phyloP scores from a whole-genome alignment of 1,140 invertebrate genomes.

The Solen grandis region DNA sequence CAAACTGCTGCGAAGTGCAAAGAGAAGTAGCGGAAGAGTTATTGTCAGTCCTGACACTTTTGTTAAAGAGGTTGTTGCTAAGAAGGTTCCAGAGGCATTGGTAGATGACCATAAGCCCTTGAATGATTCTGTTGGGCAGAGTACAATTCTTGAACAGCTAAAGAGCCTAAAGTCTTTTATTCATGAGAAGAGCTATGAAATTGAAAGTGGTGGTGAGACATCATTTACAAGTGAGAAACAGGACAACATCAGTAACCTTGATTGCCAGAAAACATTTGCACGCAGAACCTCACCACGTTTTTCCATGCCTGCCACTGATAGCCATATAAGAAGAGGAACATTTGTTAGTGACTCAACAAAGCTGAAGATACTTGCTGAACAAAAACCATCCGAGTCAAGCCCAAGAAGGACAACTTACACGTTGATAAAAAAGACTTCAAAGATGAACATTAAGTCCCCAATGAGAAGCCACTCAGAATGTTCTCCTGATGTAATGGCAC shows the following conservation, averaged over 20 bases:
- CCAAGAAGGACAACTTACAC: conserved; percentile 52
- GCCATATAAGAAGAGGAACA: conserved; percentile 32
- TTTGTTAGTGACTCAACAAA: conserved; percentile 39
- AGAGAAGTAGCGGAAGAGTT: conserved; percentile 9
- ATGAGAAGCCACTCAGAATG: neutral
- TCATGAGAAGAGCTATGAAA: conserved; percentile 51
- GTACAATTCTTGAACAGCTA: conserved; percentile 61
- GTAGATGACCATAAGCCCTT: conserved; percentile 17
- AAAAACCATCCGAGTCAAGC: conserved; percentile 43
- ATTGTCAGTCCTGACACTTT: conserved; percentile 63
- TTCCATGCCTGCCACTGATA: conserved; percentile 33
- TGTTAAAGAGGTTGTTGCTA: conserved; percentile 50
- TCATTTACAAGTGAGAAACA: neutral
- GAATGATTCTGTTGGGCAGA: conserved; percentile 63
- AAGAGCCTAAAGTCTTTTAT: conserved; percentile 59
- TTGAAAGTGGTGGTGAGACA: conserved; percentile 27
- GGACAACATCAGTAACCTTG: neutral
- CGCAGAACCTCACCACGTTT: conserved; percentile 35
- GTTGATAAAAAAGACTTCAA: conserved; percentile 25
- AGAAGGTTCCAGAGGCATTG: neutral
- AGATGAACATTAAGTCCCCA: neutral
- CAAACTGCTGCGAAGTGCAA: conserved; percentile 25
- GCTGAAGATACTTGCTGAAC: conserved; percentile 32
- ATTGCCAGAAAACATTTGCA: conserved; percentile 33
- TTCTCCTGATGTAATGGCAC: neutral